Base-by-base conservation (phyloP, 2,888 invertebrate species). In the Caenorhabditis sp. region DNA sequence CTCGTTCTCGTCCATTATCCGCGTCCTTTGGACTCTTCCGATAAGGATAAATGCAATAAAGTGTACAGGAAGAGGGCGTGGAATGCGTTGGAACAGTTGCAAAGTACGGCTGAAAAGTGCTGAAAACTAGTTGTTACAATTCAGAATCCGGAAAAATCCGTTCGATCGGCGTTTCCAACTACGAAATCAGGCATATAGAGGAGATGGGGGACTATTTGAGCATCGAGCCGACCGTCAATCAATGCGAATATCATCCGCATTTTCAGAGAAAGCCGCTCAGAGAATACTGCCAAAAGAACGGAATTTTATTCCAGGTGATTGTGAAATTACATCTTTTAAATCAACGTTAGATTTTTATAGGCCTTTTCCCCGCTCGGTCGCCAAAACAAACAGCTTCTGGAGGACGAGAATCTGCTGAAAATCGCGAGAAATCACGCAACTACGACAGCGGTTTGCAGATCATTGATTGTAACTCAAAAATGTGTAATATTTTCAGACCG, bases 141-240 rank as follows among this genome's bases (percentile, higher is more conserved):
- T n/a, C n/a, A n/a, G n/a, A n/a, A n/a, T n/a, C n/a, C n/a, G n/a
- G n/a, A n/a, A n/a, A n/a, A n/a, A 68, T 75, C 11, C 68, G 55
- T 2, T 43, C 68, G 2, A 93, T 95, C 80, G 95, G 95, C 0
- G 94, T 95, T 0, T 94, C 94, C 0, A 95, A 95, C 89, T 95
- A 93, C 85, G 93, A 92, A 1, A 89, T 92, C 0, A 89, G 90
- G 30, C 94, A 95, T 89, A 88, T 95, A 17, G 90, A 92, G 61
- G 92, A 94, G 76, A 89, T 95, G 46, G 75, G 89, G 11, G 70
- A 72, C 2, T 83, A 87, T 50, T 39, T 26, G 15, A 45, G 26
- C 8, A 52, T 37, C 8, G 39, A 63, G 11, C 86, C 86, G 3
- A 61, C 74, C 8, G 81, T 85, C 30, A 85, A 85, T 46, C 85